Evolutionary conservation across 2,113 vertebrate species (phyloP), one percentile per base, ranked within the genome.

Genomic region (Anhinga anhinga): DNA sequence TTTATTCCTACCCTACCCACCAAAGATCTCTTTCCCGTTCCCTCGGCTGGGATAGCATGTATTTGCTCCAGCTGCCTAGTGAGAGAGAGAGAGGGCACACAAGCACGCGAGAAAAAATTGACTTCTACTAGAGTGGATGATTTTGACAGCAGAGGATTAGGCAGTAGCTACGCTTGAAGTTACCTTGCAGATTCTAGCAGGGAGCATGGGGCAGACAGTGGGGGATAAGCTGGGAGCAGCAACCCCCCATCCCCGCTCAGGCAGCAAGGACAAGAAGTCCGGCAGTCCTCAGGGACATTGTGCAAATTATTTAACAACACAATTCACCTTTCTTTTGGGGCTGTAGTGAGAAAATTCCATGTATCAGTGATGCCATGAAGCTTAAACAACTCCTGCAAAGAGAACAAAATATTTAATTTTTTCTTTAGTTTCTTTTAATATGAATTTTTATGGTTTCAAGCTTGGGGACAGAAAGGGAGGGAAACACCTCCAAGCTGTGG

Each of bases 61-160:
- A 73, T 65, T 78, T 67, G 30, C 40, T 83, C 13, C 61, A 50
- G 47, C 11, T 85, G 63, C 50, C n/a, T 70, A 26, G 30, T 47
- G 45, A 4, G 21, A 9, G 23, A 13, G 20, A 15, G 14, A 7
- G 22, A 16, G 5, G 11, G 6, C 34, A 45, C 23, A 36, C 44
- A n/a, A 61, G 10, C 34, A 77, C 79, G n/a, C 0, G 3, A 63
- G 36, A 58, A 50, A 42, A 52, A 50, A 17, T 3, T 13, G 0
- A 11, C 42, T 82, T 82, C 15, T 76, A 0, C 25, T 86, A 2
- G 80, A 83, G 27, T 40, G 25, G 23, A 61, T 52, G 6, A 52
- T 86, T 92, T 86, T 82, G 66, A 67, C 25, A 70, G 82, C 67
- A 88, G 80, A 90, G 55, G n/a, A 77, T 67, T 63, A 76, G 69